Evolutionary conservation across 2,797 vertebrate genomes (phyloP).

Genomic region (Acridotheres tristis): DNA sequence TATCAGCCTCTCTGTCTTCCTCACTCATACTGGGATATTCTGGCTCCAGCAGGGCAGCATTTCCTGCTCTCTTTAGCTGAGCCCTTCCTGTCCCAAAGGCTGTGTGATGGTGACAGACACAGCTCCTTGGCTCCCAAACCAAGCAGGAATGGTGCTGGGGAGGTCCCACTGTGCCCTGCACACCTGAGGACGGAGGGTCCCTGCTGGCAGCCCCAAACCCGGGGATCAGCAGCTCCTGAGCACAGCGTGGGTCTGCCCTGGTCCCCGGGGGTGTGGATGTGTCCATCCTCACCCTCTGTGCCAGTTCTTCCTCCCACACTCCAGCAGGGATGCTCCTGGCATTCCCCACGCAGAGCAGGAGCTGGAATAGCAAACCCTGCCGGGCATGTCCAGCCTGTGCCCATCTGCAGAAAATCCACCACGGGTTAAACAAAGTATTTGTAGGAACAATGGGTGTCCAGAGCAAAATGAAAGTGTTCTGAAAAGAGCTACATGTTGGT

Average conservation of each 20-base stretch:
- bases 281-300: accelerated
- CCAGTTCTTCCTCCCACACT: accelerated
- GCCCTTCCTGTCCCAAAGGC: background rate
- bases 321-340: background rate
- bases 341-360: background rate
- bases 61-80: background rate
- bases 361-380: background rate
- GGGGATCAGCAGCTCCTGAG: background rate
- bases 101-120: accelerated
- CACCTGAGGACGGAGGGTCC: accelerated
- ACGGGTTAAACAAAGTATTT: accelerated
- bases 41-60: background rate
- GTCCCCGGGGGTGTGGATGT: no score
- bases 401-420: background rate
- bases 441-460: background rate
- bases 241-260: background rate
- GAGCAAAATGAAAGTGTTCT: background rate
- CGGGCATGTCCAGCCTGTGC: background rate
- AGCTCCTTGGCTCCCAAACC: background rate
- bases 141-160: accelerated
- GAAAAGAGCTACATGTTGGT: background rate
- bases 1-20: background rate
- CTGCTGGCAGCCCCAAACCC: background rate
- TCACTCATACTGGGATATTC: background rate
- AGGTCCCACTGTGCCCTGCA: background rate